A percentile compares a stretch with the other conserved stretches of the same genome.
Evolutionary conservation across 2,888 invertebrate genomes (phyloP).

Genomic region (Zaprionus obscuricornis): DNA sequence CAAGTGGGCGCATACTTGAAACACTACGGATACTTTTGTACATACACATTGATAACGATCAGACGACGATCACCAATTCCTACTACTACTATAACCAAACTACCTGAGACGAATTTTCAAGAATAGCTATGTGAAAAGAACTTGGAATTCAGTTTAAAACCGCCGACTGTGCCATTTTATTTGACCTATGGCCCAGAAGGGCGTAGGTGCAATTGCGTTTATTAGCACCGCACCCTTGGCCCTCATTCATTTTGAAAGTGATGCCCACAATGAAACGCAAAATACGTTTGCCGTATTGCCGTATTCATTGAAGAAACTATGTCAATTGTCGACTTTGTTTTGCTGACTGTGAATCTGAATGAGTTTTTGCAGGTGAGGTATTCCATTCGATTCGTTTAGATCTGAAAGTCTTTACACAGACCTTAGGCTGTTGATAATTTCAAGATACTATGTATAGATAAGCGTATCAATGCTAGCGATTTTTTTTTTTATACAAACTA

Average conservation of each 20-base stretch:
- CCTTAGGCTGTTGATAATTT: conserved; percentile 12
- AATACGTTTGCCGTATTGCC: conserved; percentile 26
- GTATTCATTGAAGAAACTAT: conserved; percentile 61
- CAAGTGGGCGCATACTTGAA: conserved; percentile 76
- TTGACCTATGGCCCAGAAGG: conserved; percentile 45
- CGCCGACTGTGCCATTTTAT: conserved; percentile 69
- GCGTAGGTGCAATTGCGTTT: conserved; percentile 81
- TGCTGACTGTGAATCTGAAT: conserved; percentile 35
- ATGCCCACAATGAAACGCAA: conserved; percentile 30
- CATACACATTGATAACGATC: conserved; percentile 62
- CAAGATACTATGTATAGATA: too few relatives aligned
- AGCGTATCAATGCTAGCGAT: too few relatives aligned
- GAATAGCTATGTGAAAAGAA: conserved; percentile 40
- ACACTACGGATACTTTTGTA: conserved; percentile 38
- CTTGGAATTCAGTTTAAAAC: conserved; percentile 68
- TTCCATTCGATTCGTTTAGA: conserved; percentile 54
- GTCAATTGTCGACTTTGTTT: conserved; percentile 50
- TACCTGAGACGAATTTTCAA: conserved; percentile 51
- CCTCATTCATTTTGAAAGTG: conserved; percentile 57
- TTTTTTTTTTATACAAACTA: too few relatives aligned
- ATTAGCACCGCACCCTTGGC: conserved; percentile 75
- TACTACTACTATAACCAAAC: too few relatives aligned
- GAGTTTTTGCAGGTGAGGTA: conserved; percentile 35
- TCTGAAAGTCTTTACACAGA: background rate
- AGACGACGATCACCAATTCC: conserved; percentile 14